Evolutionary conservation across 92 coral and sea anemone genomes (phyloP).

Genomic region (Heliopora coerulea): DNA sequence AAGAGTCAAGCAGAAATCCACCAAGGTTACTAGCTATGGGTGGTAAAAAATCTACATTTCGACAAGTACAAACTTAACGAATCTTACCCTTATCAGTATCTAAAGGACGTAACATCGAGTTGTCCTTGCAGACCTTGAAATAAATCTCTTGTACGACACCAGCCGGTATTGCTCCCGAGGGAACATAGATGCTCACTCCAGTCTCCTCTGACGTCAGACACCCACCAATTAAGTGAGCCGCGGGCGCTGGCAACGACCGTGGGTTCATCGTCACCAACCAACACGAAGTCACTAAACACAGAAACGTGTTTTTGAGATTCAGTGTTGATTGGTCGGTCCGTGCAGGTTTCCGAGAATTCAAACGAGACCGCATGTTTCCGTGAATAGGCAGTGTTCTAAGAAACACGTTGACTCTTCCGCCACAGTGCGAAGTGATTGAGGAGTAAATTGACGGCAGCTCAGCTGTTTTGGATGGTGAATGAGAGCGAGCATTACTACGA

Average conservation of each 20-base stretch:
- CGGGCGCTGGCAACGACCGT: constrained; percentile 99
- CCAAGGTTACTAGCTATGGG: too few species aligned
- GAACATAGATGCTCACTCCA: constrained; percentile 95
- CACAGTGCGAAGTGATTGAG: constrained; percentile 42
- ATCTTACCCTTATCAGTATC: constrained; percentile 93
- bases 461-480: too few species aligned
- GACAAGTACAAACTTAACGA: too few species aligned
- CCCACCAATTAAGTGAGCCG: constrained; percentile 93
- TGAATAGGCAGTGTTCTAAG: neutral
- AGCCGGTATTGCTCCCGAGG: constrained; percentile 90
- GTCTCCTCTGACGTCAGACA: constrained; percentile 86
- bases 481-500: too few species aligned
- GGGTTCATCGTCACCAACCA: constrained; percentile 79
- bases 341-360: neutral
- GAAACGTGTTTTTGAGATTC: constrained; percentile 35
- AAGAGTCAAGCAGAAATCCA: too few species aligned
- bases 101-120: constrained; percentile 90
- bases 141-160: constrained; percentile 93
- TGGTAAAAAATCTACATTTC: too few species aligned
- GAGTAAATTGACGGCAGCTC: neutral
- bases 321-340: too few species aligned
- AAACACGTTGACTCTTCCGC: constrained; percentile 30
- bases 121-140: constrained; percentile 98
- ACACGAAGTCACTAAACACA: constrained; percentile 85
- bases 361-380: neutral